Evolutionary conservation across 1,140 invertebrate species (phyloP), one percentile per base, ranked within the genome.

Genomic region (Drosophila setifemur): DNA sequence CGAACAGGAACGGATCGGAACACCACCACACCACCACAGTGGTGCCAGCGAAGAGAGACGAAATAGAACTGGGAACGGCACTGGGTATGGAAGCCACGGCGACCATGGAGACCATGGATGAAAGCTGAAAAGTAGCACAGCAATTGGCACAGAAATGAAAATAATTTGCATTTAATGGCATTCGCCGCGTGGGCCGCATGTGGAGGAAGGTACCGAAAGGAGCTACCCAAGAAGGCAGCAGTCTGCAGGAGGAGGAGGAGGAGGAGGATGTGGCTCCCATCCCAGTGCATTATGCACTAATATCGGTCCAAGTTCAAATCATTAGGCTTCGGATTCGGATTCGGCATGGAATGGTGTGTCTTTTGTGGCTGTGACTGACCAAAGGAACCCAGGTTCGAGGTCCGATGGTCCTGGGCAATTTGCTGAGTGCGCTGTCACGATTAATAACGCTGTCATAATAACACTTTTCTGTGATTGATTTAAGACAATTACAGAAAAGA

Each of bases 111-210:
- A n/a, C n/a, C 42, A 19, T 21, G 42, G 9, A 25, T 61, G 57
- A 50, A 58, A 52, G 42, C 4, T 16, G 14, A 78, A 86, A 86
- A 87, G 81, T 86, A 81, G 81, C 82, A 86, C 82, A 86, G 71
- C 70, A 88, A 88, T 88, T 88, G 83, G 85, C 85, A 85, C 78
- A 88, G 85, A 85, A 88, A 88, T 85, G 78, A 68, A 71, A 88
- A 88, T 88, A 88, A 88, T 88, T 88, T 88, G 85, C 85, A 88
- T 88, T 88, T 88, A 88, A 88, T 88, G 85, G 75, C 72, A 63
- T 42, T 71, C 45, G 60, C 61, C 69, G 73, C 74, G 66, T 79
- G 79, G 79, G 74, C 70, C 72, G 77, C 77, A 76, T 74, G 39
- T 69, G 76, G 49, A 14, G 23, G 63, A 43, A 33, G 43, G 43